Base-by-base conservation (phyloP, 2,797 vertebrate species). In the Chloroceryle inda region DNA sequence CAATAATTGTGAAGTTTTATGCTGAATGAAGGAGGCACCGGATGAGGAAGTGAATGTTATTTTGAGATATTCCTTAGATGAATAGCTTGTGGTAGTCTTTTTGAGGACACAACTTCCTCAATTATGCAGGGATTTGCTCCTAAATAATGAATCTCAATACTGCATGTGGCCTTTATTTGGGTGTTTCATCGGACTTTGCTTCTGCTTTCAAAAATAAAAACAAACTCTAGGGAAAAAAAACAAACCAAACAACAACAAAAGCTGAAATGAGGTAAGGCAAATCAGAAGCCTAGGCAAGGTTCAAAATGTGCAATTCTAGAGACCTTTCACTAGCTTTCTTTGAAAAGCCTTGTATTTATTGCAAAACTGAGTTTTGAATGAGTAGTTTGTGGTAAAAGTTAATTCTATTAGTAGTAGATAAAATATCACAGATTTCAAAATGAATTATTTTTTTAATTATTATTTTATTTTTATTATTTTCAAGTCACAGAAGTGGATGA, bases 391-490 rank as follows among this genome's bases (percentile, higher is more conserved):
- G 49, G 67, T 29, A 83, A 87, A 85, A 19, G 29, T 38, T 81
- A 38, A 26, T 87, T 88, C 89, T 91, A 50, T 85, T 85, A 40
- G 37, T 61, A 89, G 74, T 76, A 61, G 72, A 82, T 79, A 42
- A 87, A 87, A 62, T 76, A 72, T 29, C 45, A 31, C 59, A 55
- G 8, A 8, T 75, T 47, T 92, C 45, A 68, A 84, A 92, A 84
- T 47, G 50, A 84, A 81, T 45, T 37, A 37, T 37, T 37, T 37
- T 37, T 37, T 37, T 9, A 37, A 37, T 68, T 68, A 13, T 47
- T n/a, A 37, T 37, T 37, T 37, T 37, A 37, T 27, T 52, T 42
- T 20, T 37, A 37, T 27, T 52, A 38, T 20, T 71, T 88, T 87
- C 40, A 50, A 71, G 64, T 40, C 72, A 62, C 45, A 45, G 82